Evolutionary conservation across 1,140 invertebrate genomes (phyloP).

Genomic region (Venustaconcha ellipsiformis): DNA sequence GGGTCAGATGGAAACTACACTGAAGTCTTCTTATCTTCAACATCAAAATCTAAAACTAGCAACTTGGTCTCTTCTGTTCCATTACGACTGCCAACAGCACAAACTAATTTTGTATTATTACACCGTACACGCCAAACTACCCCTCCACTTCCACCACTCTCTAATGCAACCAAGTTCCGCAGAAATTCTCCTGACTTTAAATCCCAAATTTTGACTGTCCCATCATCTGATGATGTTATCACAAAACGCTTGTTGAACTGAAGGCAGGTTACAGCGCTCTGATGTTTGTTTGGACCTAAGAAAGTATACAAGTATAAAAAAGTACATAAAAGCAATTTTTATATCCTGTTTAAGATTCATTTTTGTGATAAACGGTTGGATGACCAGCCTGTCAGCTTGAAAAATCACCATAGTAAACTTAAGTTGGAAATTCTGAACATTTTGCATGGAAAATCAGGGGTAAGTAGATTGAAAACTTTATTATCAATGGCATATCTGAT

Average conservation of each 20-base stretch:
- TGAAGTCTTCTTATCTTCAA: slow-evolving; percentile 72
- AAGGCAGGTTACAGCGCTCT: slow-evolving; percentile 97
- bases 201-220: slow-evolving; percentile 99
- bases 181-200: slow-evolving; percentile 96
- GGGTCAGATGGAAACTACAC: no score
- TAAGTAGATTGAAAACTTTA: no score
- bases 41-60: slow-evolving; percentile 96
- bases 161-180: slow-evolving; percentile 92
- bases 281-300: slow-evolving; percentile 91
- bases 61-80: slow-evolving; percentile 99
- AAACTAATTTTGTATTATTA: slow-evolving; percentile 96
- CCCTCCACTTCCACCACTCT: slow-evolving; percentile 96
- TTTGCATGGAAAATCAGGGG: no score
- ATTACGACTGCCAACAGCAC: slow-evolving; percentile 97
- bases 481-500: no score
- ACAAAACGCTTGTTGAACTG: slow-evolving; percentile 99
- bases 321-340: slow-evolving; percentile 4
- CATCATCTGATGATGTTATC: slow-evolving; percentile 99
- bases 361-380: no score
- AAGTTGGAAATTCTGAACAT: neutral
- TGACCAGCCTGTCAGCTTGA: no score
- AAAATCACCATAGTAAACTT: neutral
- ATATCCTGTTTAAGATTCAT: neutral
- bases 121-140: slow-evolving; percentile 98
- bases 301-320: slow-evolving; percentile 10